Evolutionary conservation across 1,140 invertebrate genomes (phyloP).

Genomic region (Acromyrmex echinatior): DNA sequence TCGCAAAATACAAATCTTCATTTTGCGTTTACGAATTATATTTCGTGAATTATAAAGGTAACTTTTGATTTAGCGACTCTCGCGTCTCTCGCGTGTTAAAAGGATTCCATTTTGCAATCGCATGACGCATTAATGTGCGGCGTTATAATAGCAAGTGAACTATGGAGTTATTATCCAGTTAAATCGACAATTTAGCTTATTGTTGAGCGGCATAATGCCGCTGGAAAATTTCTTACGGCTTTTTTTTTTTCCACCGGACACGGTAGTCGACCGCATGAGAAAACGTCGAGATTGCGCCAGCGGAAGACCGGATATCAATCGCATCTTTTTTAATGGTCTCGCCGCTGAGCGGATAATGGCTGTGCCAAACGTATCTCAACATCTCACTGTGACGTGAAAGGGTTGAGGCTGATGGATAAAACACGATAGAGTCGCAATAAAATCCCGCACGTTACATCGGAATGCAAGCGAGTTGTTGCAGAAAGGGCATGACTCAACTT

Average conservation of each 20-base stretch:
- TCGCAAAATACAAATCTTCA: too few relatives aligned
- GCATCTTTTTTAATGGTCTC: slow-evolving; percentile 53
- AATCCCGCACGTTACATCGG: slow-evolving; percentile 36
- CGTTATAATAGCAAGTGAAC: slow-evolving; percentile 3
- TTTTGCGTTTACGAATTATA: too few relatives aligned
- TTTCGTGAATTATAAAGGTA: too few relatives aligned
- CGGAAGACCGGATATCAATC: slow-evolving; percentile 63
- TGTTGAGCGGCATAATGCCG: slow-evolving; percentile 2
- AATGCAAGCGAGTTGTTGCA: slow-evolving; percentile 18
- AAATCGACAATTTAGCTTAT: slow-evolving; percentile 10
- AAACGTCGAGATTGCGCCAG: slow-evolving; percentile 46
- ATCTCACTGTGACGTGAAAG: slow-evolving; percentile 34
- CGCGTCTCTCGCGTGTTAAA: slow-evolving; percentile 9
- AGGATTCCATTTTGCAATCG: too few relatives aligned
- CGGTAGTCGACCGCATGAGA: slow-evolving; percentile 43
- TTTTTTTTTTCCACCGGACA: slow-evolving; percentile 31
- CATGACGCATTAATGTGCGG: slow-evolving; percentile 3
- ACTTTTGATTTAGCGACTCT: neutral
- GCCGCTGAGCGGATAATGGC: slow-evolving; percentile 43
- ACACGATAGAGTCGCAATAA: slow-evolving; percentile 40
- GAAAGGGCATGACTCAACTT: slow-evolving; percentile 58
- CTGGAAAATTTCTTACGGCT: slow-evolving; percentile 29
- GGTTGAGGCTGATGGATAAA: slow-evolving; percentile 5
- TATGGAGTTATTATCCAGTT: neutral
- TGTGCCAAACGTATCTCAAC: slow-evolving; percentile 29